Conservation (phyloP, 2,113 vertebrate genomes). For the Mesoclemmys tuberculata region DNA sequence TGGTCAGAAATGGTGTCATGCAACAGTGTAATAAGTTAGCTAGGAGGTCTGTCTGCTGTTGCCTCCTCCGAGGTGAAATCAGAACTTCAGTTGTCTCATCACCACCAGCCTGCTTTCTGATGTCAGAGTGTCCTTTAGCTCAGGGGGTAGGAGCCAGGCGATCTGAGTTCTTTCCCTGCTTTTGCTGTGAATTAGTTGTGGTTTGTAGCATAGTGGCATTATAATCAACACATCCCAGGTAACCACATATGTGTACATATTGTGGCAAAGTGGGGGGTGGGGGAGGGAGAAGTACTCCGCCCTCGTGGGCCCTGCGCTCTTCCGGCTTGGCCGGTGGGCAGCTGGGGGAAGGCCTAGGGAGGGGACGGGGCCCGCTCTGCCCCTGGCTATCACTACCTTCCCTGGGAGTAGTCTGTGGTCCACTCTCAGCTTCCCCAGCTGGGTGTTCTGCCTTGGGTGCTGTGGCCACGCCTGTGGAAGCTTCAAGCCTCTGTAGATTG, state of each 20-base stretch:
- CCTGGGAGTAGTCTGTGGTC: too few species aligned
- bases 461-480: too few species aligned
- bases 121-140: background rate
- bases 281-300: too few species aligned
- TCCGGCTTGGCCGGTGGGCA: too few species aligned
- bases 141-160: background rate
- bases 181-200: background rate
- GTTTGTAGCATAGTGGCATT: background rate
- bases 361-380: too few species aligned
- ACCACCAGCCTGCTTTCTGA: background rate
- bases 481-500: too few species aligned
- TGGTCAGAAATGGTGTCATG: accelerated
- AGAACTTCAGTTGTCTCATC: background rate
- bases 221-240: background rate
- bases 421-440: too few species aligned
- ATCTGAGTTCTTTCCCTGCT: accelerated
- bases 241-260: background rate
- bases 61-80: background rate
- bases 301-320: too few species aligned
- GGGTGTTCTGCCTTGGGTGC: too few species aligned
- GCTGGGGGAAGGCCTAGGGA: too few species aligned
- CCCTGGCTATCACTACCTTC: too few species aligned
- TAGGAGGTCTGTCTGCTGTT: background rate
- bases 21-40: background rate
- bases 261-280: too few species aligned